Conservation (phyloP, 2,888 invertebrate genomes). For the Himalopsyche tibetana region DNA sequence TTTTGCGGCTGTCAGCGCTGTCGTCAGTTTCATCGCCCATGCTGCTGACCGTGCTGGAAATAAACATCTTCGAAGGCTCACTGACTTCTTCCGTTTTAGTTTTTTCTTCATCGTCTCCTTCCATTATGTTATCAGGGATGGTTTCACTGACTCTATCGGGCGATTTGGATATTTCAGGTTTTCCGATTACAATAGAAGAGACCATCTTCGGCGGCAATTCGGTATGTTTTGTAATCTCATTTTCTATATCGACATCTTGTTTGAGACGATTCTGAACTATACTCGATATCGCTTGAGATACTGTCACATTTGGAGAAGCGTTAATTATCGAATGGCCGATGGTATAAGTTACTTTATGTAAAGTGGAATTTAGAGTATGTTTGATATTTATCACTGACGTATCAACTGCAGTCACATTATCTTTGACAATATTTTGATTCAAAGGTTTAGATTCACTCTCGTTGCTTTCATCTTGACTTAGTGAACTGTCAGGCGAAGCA, state of each 20-base stretch:
- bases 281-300: background rate
- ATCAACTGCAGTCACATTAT: constrained; percentile 24
- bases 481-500: constrained; percentile 78
- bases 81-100: constrained; percentile 56
- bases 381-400: background rate
- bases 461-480: constrained; percentile 70
- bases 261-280: constrained; percentile 67
- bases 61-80: constrained; percentile 58
- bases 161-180: constrained; percentile 71
- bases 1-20: constrained; percentile 70
- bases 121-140: constrained; percentile 76
- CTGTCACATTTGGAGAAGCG: constrained; percentile 66
- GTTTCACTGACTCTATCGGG: constrained; percentile 72
- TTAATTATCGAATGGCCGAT: constrained; percentile 53
- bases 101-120: constrained; percentile 75
- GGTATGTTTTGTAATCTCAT: constrained; percentile 75
- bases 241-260: constrained; percentile 74
- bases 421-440: constrained; percentile 35
- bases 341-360: constrained; percentile 47
- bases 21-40: constrained; percentile 68
- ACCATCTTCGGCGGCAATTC: constrained; percentile 71
- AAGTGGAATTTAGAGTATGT: background rate
- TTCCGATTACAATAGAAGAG: constrained; percentile 73
- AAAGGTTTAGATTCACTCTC: constrained; percentile 44
- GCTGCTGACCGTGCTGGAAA: constrained; percentile 54